phyloP scores from a whole-genome alignment of 1,140 invertebrate species.

The Danaus plexippus region DNA sequence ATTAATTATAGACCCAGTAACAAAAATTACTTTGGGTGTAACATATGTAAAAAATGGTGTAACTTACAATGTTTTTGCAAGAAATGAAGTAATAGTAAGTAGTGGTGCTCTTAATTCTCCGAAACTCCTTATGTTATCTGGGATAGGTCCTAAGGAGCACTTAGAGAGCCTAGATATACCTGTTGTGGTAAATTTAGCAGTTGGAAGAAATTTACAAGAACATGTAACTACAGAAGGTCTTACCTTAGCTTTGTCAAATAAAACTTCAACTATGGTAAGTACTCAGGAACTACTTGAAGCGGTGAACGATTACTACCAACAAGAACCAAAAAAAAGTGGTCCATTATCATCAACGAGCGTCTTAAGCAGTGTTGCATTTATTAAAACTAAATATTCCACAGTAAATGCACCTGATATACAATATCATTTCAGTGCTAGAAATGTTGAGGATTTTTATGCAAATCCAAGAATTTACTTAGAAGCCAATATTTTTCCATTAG shows the following conservation, averaged over 20 bases:
- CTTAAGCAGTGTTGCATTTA: conserved; percentile 64
- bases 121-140: conserved; percentile 81
- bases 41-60: conserved; percentile 74
- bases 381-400: conserved; percentile 64
- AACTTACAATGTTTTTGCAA: conserved; percentile 61
- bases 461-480: conserved; percentile 62
- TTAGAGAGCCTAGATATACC: conserved; percentile 9
- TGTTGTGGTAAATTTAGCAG: conserved; percentile 64
- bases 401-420: conserved; percentile 75
- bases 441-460: conserved; percentile 54
- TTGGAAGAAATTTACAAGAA: conserved; percentile 84
- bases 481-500: conserved; percentile 55
- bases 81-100: conserved; percentile 80
- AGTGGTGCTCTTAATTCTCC: conserved; percentile 80
- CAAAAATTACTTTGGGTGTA: conserved; percentile 79
- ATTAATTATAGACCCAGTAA: conserved; percentile 78
- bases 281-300: conserved; percentile 62
- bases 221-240: conserved; percentile 74
- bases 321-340: conserved; percentile 40
- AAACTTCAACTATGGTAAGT: conserved; percentile 47
- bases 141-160: conserved; percentile 77
- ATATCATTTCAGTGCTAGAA: conserved; percentile 72
- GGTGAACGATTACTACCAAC: conserved; percentile 53
- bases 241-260: conserved; percentile 66
- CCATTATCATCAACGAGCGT: conserved; percentile 63